Evolutionary conservation across 1,140 invertebrate genomes (phyloP), one percentile per base, ranked within the genome.

Genomic region (Eumeta japonica): DNA sequence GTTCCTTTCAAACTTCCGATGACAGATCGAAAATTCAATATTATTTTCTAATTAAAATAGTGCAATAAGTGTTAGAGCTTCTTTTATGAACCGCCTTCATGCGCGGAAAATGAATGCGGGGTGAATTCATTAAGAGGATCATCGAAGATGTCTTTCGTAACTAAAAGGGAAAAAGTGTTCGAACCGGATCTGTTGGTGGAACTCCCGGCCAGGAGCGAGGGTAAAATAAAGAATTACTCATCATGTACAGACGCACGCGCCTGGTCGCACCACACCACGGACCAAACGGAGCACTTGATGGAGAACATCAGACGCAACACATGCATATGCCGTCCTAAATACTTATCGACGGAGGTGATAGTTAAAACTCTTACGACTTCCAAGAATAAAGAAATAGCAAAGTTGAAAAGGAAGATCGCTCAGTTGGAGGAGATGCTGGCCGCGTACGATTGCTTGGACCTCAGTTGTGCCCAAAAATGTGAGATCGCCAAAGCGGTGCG

Each of bases 271-370:
- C 66, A 68, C 37, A 55, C 57, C 32, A 58, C 67, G 5, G 61
- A 68, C 30, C 67, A 73, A 43, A 62, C 51, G 14, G 68, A 75
- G 43, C 63, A 75, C 37, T 46, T 75, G 17, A 55, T 73, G 2
- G 72, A 75, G 28, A 52, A 70, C 19, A 71, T 75, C 35, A 73
- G 72, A 28, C 47, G 62, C 11, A 74, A 74, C 37, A 74, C 71
- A 31, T 62, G 65, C 35, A 59, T 49, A 18, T 58, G 54, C 15
- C 43, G 55, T 7, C 56, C 61, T 0, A 72, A 72, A 45, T 71
- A 77, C 35, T 41, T 79, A 29, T 75, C 77, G 1, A 67, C 74
- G 2, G 56, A 77, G 20, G 72, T 71, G 2, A 65, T 79, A 16
- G 64, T 79, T 1, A 61, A 75, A 36, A 75, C 67, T 3, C 50